Conservation (phyloP, 2,113 vertebrate genomes). For the Benthochromis sp. region DNA sequence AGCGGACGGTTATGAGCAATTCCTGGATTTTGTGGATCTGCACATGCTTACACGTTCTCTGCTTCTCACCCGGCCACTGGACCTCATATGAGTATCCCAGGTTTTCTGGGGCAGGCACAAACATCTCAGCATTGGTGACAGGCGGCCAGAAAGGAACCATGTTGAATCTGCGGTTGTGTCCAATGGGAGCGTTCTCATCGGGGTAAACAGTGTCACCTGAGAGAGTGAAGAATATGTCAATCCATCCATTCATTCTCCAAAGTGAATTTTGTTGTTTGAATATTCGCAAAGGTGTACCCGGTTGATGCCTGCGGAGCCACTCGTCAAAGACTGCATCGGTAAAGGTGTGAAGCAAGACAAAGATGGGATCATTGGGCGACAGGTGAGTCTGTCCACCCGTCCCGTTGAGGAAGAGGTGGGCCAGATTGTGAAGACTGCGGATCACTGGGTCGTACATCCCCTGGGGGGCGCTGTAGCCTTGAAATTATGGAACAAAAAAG, state of each 20-base stretch:
- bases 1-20: background rate
- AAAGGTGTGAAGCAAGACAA: conserved; percentile 91
- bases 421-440: conserved; percentile 91
- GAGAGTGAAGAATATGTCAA: background rate
- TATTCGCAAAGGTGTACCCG: conserved; percentile 63
- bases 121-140: conserved; percentile 90
- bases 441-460: conserved; percentile 86
- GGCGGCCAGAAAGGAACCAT: conserved; percentile 99
- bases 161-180: conserved; percentile 88
- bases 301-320: conserved; percentile 83
- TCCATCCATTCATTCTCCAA: background rate
- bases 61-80: conserved; percentile 84
- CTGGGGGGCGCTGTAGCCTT: conserved; percentile 90
- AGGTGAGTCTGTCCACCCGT: conserved; percentile 92
- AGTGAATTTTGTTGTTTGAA: background rate
- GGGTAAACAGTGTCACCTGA: conserved; percentile 82
- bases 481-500: background rate
- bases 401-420: conserved; percentile 93
- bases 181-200: conserved; percentile 89
- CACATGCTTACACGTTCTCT: background rate
- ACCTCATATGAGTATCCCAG: conserved; percentile 91
- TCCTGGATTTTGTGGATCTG: background rate
- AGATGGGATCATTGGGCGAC: conserved; percentile 93
- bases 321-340: conserved; percentile 95
- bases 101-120: conserved; percentile 82